Conservation (phyloP, 2,888 invertebrate genomes). For the Cheilosia scutellata region DNA sequence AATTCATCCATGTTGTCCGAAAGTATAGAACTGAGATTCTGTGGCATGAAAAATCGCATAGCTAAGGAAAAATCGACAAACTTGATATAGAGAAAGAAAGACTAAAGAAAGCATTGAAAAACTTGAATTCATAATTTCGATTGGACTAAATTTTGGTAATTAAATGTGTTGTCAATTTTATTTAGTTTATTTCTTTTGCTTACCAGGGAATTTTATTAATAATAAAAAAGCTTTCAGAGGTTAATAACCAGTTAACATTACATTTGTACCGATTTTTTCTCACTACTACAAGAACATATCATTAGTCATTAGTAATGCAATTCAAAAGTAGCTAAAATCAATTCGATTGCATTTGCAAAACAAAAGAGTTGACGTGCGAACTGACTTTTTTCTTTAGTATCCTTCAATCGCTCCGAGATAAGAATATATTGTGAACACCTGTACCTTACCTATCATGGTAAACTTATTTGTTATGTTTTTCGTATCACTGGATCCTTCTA, state of each 20-base stretch:
- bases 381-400: not conserved
- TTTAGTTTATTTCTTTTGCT: slow-evolving; percentile 14
- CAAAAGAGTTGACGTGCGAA: slow-evolving; percentile 37
- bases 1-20: slow-evolving; percentile 53
- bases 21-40: not conserved
- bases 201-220: too few species aligned
- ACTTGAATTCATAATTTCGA: slow-evolving; percentile 41
- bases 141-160: slow-evolving; percentile 50
- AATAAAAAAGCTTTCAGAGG: too few species aligned
- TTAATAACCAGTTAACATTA: too few species aligned
- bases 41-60: not conserved
- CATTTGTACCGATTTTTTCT: too few species aligned
- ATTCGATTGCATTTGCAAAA: not conserved
- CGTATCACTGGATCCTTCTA: slow-evolving; percentile 27
- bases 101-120: not conserved
- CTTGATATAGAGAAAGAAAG: not conserved
- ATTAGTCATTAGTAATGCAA: too few species aligned
- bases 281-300: too few species aligned
- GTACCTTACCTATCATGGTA: slow-evolving; percentile 50
- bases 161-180: slow-evolving; percentile 40
- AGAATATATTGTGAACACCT: not conserved
- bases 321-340: too few species aligned
- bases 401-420: slow-evolving; percentile 28
- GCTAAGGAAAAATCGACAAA: too few species aligned
- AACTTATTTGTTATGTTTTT: slow-evolving; percentile 25